These are phyloP conservation scores for Agelaius tricolor DNA, from an alignment of 2,113 vertebrate genomes.

Conservation along the genomic window DNA sequence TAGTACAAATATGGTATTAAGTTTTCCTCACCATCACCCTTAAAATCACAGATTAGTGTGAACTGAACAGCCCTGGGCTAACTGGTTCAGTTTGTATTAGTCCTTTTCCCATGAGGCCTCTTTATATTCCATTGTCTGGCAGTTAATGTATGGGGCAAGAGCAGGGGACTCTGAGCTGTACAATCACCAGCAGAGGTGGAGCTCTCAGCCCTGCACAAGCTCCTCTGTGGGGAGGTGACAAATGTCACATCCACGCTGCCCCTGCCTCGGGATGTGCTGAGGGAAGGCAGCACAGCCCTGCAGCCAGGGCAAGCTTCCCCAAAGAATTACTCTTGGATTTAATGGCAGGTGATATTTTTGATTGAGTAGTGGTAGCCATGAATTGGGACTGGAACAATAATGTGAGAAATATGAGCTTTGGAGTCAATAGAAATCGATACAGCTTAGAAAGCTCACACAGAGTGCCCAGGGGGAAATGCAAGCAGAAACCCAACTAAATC, in stretches of 20 bases:
- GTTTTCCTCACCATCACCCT: background rate
- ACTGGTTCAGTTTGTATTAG: background rate
- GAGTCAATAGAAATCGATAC: background rate
- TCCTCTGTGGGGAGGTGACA: background rate
- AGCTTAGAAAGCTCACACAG: background rate
- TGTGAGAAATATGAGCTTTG: background rate
- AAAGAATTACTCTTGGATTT: background rate
- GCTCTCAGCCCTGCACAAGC: background rate
- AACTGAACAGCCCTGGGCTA: background rate
- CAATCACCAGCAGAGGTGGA: background rate
- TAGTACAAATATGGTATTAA: background rate
- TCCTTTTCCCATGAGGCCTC: background rate
- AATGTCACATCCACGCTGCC: rapidly evolving
- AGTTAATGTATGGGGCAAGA: background rate
- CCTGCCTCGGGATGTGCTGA: background rate
- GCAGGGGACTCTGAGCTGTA: background rate
- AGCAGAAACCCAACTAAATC: background rate
- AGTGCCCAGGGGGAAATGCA: background rate
- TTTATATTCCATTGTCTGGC: background rate
- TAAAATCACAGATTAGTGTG: background rate
- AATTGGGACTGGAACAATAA: background rate
- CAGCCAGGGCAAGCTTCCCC: background rate
- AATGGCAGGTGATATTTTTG: background rate
- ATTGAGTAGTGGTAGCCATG: background rate
- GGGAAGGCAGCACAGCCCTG: background rate